Percentiles rank a stretch among this genome's conserved stretches.
Evolutionary conservation across 2,113 vertebrate genomes (phyloP).

Genomic region (Ranitomeya imitator): DNA sequence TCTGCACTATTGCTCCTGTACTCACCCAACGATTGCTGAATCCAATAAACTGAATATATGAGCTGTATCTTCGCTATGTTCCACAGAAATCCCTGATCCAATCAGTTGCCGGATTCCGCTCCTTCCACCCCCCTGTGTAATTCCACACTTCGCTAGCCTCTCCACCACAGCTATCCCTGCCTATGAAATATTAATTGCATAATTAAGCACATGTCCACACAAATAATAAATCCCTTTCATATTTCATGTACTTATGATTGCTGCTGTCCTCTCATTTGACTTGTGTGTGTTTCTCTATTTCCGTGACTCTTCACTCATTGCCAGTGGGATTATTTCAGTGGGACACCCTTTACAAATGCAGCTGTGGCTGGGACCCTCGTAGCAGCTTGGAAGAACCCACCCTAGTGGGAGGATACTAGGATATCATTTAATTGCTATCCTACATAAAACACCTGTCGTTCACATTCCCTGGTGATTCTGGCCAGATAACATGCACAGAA

Average conservation of each 20-base stretch:
- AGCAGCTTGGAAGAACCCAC: too few species aligned
- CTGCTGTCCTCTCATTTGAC: background rate
- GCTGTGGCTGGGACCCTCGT: too few species aligned
- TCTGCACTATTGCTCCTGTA: background rate
- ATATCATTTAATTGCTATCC: too few species aligned
- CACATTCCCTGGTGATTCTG: too few species aligned
- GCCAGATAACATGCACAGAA: too few species aligned
- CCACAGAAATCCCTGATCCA: slow-evolving; percentile 8
- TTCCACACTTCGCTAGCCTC: background rate
- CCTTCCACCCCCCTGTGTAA: background rate
- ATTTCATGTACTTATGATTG: background rate
- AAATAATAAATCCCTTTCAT: background rate
- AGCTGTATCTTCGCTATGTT: background rate
- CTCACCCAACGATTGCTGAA: background rate
- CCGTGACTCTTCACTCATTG: too few species aligned
- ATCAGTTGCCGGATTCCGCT: background rate
- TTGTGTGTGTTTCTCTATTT: background rate
- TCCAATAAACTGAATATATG: background rate
- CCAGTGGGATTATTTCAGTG: too few species aligned
- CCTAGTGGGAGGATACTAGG: too few species aligned
- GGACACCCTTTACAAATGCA: too few species aligned
- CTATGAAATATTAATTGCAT: background rate
- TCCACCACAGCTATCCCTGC: background rate
- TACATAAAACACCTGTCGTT: too few species aligned
- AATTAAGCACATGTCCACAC: background rate